Base-by-base conservation (phyloP, 2,113 vertebrate species). In the Odontesthes bonariensis region DNA sequence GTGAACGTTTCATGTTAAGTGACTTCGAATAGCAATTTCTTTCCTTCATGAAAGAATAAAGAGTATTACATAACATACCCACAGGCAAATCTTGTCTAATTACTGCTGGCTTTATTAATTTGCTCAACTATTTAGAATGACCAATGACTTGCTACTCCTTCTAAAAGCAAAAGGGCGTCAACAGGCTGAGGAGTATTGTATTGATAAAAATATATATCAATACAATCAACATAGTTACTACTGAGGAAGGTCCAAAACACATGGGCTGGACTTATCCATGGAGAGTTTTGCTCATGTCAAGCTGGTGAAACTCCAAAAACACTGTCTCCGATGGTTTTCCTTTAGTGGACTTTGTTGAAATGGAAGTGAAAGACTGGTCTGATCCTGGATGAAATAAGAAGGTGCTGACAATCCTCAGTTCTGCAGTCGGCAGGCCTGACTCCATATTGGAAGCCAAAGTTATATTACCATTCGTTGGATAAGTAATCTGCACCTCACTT, bases 211-310 rank as follows among this genome's bases (percentile, higher is more conserved):
- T 11, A 60, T 69, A 42, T 49, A 68, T 86, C 73, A 73, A 23
- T 60, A 54, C 69, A 69, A 82, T 84, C 69, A 81, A 10, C 7
- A 33, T 46, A 69, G 42, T 56, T 63, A 56, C 68, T 13, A 27
- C 13, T 63, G 51, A 76, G 40, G 44, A 31, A 35, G 81, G 61
- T 81, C 83, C 68, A 59, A 66, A 74, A 22, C 72, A 27, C 27
- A 27, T 27, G 27, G 27, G 61, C 27, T 2, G 75, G 61, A 67
- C 79, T 73, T 79, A 71, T 70, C 32, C 3, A 49, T 7, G 4
- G 60, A 76, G 47, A 67, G 61, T 22, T 68, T 58, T 47, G 64
- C 77, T 77, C 58, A 79, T 59, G 82, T 81, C 71, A 75, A 58
- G 73, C 54, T 7, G 66, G 47, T 55, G 2, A 64, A 57, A 64